A percentile compares a stretch with the other conserved stretches of the same genome.
phyloP scores from a whole-genome alignment of 2,888 invertebrate species.

The Sphaerophoria taeniata region DNA sequence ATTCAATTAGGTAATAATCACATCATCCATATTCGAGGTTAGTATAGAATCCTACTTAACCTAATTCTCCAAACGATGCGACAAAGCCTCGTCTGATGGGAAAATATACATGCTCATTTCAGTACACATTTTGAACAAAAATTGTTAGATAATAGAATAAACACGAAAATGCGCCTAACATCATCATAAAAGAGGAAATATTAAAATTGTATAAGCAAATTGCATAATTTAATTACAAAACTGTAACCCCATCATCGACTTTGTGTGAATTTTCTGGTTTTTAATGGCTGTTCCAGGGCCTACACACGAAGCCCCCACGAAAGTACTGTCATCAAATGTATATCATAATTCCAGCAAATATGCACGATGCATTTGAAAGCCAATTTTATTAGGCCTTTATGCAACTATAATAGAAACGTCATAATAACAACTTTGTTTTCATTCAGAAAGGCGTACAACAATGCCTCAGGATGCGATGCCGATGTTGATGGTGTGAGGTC shows the following conservation, averaged over 20 bases:
- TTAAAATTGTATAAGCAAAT: background rate
- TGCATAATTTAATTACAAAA: slow-evolving; percentile 33
- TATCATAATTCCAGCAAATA: too few relatives aligned
- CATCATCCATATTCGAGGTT: background rate
- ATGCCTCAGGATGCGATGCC: too few relatives aligned
- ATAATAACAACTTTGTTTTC: too few relatives aligned
- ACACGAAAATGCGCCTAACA: background rate
- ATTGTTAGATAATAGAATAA: slow-evolving; percentile 8
- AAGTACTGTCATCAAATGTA: too few relatives aligned
- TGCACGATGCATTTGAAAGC: too few relatives aligned
- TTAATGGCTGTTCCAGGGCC: background rate
- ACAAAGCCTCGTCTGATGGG: background rate
- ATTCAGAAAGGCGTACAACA: too few relatives aligned
- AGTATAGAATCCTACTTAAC: background rate
- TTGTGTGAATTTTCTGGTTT: slow-evolving; percentile 10
- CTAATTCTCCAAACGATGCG: slow-evolving; percentile 3
- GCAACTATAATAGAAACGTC: too few relatives aligned
- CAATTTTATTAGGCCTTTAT: too few relatives aligned
- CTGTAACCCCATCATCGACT: background rate
- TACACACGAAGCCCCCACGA: too few relatives aligned
- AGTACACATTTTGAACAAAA: background rate
- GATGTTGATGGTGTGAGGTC: too few relatives aligned
- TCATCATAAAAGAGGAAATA: background rate
- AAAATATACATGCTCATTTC: background rate
- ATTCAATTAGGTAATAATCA: slow-evolving; percentile 20